A percentile compares a stretch with the other conserved stretches of the same genome.
Conservation (phyloP, 2,113 vertebrate genomes). For the Colistium nudipinnis region DNA sequence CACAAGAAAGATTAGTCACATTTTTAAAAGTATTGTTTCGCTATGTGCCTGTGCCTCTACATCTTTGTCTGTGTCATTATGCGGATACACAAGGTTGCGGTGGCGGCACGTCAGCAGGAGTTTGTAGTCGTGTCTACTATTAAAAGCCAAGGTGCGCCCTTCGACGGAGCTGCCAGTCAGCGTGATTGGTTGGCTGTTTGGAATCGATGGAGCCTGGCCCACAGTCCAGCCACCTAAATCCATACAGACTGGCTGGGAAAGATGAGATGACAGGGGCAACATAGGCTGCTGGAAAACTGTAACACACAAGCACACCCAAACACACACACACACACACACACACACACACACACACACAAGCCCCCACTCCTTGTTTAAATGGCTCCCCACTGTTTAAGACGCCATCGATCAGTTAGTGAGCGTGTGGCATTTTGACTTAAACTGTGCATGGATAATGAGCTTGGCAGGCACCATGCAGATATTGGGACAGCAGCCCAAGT, state of each 20-base stretch:
- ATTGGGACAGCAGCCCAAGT: slow-evolving; percentile 59
- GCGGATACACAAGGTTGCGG: slow-evolving; percentile 59
- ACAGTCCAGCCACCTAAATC: slow-evolving; percentile 70
- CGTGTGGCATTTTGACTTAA: slow-evolving; percentile 72
- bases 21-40: slow-evolving; percentile 35
- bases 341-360: background rate
- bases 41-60: slow-evolving; percentile 11
- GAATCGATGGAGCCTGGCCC: slow-evolving; percentile 73
- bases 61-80: slow-evolving; percentile 60
- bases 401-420: slow-evolving; percentile 66
- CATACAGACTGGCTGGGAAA: slow-evolving; percentile 59
- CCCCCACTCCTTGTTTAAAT: slow-evolving; percentile 48
- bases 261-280: slow-evolving; percentile 59
- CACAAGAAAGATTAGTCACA: slow-evolving; percentile 24
- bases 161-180: slow-evolving; percentile 70
- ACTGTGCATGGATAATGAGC: slow-evolving; percentile 70
- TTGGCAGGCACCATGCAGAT: slow-evolving; percentile 61
- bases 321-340: slow-evolving; percentile 16
- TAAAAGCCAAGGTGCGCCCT: slow-evolving; percentile 70
- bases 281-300: slow-evolving; percentile 34
- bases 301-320: slow-evolving; percentile 22
- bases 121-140: slow-evolving; percentile 47
- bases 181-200: slow-evolving; percentile 72
- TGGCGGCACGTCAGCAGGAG: slow-evolving; percentile 39
- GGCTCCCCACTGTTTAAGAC: slow-evolving; percentile 64